A percentile compares a stretch with the other conserved stretches of the same genome.
These are phyloP conservation scores for Polietes domitor DNA, from an alignment of 2,888 invertebrate genomes.

Conservation along the genomic window DNA sequence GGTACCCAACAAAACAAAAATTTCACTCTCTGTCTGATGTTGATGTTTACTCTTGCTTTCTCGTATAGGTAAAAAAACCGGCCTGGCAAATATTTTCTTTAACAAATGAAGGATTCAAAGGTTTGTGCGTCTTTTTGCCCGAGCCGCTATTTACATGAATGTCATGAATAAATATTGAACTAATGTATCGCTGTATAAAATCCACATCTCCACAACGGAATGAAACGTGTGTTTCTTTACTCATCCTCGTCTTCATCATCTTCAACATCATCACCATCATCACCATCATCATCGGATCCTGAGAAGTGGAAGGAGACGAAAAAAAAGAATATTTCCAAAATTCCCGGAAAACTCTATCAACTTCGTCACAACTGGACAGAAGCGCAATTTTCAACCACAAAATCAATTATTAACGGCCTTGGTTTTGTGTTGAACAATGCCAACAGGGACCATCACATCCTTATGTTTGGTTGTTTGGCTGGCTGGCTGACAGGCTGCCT, in stretches of 20 bases:
- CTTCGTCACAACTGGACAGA: slow-evolving; percentile 50
- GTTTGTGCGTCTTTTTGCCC: neutral
- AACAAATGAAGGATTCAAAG: neutral
- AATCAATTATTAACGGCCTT: slow-evolving; percentile 78
- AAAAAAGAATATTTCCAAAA: neutral
- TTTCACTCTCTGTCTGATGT: neutral
- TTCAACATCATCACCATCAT: too few species aligned
- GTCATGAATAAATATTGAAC: slow-evolving; percentile 1
- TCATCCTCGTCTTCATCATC: too few species aligned
- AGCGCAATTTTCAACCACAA: slow-evolving; percentile 74
- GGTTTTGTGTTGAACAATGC: slow-evolving; percentile 34
- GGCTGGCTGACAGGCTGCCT: slow-evolving; percentile 35
- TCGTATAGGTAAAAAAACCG: neutral
- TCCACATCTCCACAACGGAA: neutral
- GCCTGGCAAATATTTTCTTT: neutral
- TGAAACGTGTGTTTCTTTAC: neutral
- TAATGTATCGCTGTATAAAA: neutral
- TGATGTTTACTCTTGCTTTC: too few species aligned
- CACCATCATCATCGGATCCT: too few species aligned
- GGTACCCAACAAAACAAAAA: neutral
- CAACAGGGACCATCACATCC: neutral
- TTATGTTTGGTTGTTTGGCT: slow-evolving; percentile 28
- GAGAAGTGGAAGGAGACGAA: too few species aligned
- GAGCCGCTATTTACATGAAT: neutral
- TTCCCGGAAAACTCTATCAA: neutral